Evolutionary conservation across 2,113 vertebrate species (phyloP), one percentile per base, ranked within the genome.

Genomic region (Myiagra hebetior): DNA sequence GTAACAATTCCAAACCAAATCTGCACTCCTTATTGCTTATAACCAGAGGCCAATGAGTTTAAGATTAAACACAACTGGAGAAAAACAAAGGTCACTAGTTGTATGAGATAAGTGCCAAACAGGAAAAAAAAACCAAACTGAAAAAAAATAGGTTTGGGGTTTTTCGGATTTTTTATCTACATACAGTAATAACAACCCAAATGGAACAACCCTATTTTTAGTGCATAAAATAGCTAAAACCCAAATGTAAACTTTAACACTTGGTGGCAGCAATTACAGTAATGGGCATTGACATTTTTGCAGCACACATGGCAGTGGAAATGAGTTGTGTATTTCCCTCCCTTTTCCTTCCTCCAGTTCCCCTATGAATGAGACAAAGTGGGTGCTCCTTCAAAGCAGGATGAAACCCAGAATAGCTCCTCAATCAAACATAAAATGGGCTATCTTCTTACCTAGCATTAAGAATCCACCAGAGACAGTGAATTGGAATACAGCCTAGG

Each of bases 341-440:
- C 26, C 35, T 69, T 26, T 53, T 80, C 31, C 60, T 52, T 74
- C 46, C 33, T 75, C 33, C 44, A 52, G 15, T 28, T 70, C 22
- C 31, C 30, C 56, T 68, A 33, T 11, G 33, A 79, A 78, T 41
- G 30, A 90, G 85, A 84, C 24, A 74, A 67, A 85, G 60, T 70
- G 52, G 52, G 72, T 57, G 56, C 68, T 78, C 35, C 60, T 86
- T 88, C 56, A 70, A 81, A 83, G 64, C 37, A 68, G 84, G 31
- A 57, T 44, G 67, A 87, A 91, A 78, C 52, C 57, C 41, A 63
- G 46, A 86, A 64, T 27, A 16, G 70, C 52, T 87, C 42, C 62
- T 88, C 70, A 91, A 41, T 90, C 72, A 76, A 77, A 63, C 27
- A 76, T 79, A 85, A 95, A 92, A 82, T 47, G 46, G 91, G 77